Conservation (phyloP, 2,113 vertebrate genomes). For the Okapia johnstoni region DNA sequence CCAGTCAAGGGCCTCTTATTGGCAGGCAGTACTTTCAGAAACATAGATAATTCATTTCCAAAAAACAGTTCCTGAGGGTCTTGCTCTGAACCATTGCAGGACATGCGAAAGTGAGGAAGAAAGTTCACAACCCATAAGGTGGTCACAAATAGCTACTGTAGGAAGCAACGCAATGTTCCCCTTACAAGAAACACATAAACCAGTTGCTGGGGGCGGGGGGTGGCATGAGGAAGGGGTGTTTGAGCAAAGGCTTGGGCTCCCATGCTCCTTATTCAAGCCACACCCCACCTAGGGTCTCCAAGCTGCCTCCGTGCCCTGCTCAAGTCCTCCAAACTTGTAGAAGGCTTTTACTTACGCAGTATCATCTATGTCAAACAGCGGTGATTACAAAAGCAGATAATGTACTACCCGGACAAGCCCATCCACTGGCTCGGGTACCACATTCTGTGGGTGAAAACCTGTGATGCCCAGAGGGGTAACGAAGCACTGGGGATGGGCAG, state of each 20-base stretch:
- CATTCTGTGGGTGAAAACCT: constrained; percentile 96
- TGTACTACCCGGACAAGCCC: constrained; percentile 96
- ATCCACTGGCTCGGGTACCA: constrained; percentile 96
- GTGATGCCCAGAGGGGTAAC: constrained; percentile 93
- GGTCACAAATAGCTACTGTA: background rate
- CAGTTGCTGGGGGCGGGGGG: background rate
- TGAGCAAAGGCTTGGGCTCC: background rate
- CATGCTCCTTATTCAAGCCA: background rate
- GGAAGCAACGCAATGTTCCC: background rate
- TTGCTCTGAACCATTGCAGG: background rate
- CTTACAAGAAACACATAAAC: background rate
- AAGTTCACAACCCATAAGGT: background rate
- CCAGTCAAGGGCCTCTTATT: background rate
- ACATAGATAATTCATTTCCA: background rate
- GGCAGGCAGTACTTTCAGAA: background rate
- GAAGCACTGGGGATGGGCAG: constrained; percentile 93
- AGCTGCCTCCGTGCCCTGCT: background rate
- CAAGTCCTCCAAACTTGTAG: background rate
- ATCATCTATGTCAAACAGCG: background rate
- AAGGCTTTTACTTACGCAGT: background rate
- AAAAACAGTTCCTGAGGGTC: background rate
- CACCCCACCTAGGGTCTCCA: background rate
- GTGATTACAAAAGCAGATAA: constrained; percentile 25
- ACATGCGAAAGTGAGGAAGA: background rate
- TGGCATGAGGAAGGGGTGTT: rapidly evolving